Conservation (phyloP, 2,797 vertebrate species). For the Sylvilagus floridanus region DNA sequence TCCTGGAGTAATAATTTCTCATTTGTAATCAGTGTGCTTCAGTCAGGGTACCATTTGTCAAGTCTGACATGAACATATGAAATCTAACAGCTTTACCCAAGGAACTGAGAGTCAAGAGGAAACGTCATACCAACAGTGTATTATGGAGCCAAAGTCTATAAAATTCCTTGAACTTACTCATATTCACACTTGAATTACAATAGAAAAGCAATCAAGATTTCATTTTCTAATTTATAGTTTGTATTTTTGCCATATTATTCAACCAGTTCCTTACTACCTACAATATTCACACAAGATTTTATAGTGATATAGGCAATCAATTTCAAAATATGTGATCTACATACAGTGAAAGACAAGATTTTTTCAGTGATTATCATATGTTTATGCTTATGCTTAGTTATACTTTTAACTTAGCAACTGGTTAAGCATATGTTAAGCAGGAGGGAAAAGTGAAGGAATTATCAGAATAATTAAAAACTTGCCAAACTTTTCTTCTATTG, state of each 20-base stretch:
- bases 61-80: conserved; percentile 27
- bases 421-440: neutral
- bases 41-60: conserved; percentile 61
- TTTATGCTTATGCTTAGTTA: neutral
- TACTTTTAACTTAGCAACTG: neutral
- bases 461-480: conserved; percentile 15
- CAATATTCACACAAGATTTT: neutral
- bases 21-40: conserved; percentile 44
- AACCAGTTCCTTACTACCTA: neutral
- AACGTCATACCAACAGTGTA: neutral
- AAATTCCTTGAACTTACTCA: conserved; percentile 31
- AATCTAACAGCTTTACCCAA: conserved; percentile 56
- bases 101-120: neutral
- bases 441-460: neutral
- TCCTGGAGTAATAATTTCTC: conserved; percentile 58
- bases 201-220: conserved; percentile 49
- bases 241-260: neutral
- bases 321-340: neutral
- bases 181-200: conserved; percentile 33
- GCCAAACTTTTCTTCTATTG: neutral
- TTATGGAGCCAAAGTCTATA: conserved; percentile 13
- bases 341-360: neutral
- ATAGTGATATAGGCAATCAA: neutral
- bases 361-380: neutral
- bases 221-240: conserved; percentile 57